Conservation (phyloP, 2,888 invertebrate species). For the Ramazzottius varieornatus region DNA sequence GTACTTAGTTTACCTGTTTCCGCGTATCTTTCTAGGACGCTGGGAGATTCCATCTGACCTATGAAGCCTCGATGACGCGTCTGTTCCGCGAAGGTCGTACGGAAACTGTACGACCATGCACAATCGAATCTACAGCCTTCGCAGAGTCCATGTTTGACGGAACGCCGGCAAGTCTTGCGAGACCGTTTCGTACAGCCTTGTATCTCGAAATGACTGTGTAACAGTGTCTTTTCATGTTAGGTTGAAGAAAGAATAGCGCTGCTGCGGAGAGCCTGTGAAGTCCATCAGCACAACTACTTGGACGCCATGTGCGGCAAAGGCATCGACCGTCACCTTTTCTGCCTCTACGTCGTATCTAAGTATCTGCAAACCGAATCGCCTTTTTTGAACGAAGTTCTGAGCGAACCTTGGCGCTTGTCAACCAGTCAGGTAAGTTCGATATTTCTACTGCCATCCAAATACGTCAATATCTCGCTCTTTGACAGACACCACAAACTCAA, state of each 20-base stretch:
- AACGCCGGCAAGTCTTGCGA: too few species aligned
- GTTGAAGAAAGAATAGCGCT: constrained; percentile 40
- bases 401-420: constrained; percentile 89
- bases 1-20: too few species aligned
- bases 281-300: constrained; percentile 68
- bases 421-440: constrained; percentile 35
- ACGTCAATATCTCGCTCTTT: too few species aligned
- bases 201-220: too few species aligned
- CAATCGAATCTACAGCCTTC: constrained; percentile 73
- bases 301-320: constrained; percentile 95
- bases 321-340: constrained; percentile 88
- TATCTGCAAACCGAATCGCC: constrained; percentile 86
- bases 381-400: constrained; percentile 75
- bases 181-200: too few species aligned
- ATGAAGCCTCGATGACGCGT: constrained; percentile 96
- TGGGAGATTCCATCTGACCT: constrained; percentile 73
- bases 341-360: constrained; percentile 87
- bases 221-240: too few species aligned
- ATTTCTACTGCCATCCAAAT: too few species aligned
- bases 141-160: constrained; percentile 64
- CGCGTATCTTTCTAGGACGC: constrained; percentile 45
- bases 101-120: constrained; percentile 87
- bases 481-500: constrained; percentile 86
- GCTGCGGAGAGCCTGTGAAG: constrained; percentile 42
- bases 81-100: constrained; percentile 85